Evolutionary conservation across 2,113 vertebrate species (phyloP).

Genomic region (Rhinolophus sinicus): DNA sequence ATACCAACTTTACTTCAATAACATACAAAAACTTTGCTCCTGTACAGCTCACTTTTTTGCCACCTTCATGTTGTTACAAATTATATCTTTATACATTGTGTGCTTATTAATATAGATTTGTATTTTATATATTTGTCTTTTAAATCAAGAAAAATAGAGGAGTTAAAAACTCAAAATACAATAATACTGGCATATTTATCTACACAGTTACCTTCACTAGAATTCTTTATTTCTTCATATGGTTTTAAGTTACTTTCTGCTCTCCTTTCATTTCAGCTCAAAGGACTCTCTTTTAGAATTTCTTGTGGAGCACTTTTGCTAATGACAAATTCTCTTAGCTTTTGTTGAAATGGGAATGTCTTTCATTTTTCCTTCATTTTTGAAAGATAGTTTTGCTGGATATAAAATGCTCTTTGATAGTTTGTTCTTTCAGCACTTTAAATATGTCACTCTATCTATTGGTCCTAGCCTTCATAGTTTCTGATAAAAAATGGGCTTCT

Average conservation of each 20-base stretch:
- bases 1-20: not conserved
- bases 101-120: not conserved
- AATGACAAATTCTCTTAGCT: not conserved
- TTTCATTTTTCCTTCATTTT: not conserved
- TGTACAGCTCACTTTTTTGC: not conserved
- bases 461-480: not conserved
- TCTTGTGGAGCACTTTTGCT: not conserved
- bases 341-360: not conserved
- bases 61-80: not conserved
- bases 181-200: not conserved
- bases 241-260: not conserved
- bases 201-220: not conserved
- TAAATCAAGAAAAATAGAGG: not conserved
- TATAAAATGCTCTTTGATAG: not conserved
- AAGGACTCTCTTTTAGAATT: not conserved
- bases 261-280: not conserved
- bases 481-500: not conserved
- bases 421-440: not conserved
- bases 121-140: not conserved
- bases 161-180: not conserved
- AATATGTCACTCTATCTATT: not conserved
- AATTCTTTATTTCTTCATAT: not conserved
- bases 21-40: not conserved
- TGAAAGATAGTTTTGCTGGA: not conserved
- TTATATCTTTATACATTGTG: not conserved